Evolutionary conservation across 1,140 invertebrate species (phyloP), one percentile per base, ranked within the genome.

Genomic region (Radopholus similis): DNA sequence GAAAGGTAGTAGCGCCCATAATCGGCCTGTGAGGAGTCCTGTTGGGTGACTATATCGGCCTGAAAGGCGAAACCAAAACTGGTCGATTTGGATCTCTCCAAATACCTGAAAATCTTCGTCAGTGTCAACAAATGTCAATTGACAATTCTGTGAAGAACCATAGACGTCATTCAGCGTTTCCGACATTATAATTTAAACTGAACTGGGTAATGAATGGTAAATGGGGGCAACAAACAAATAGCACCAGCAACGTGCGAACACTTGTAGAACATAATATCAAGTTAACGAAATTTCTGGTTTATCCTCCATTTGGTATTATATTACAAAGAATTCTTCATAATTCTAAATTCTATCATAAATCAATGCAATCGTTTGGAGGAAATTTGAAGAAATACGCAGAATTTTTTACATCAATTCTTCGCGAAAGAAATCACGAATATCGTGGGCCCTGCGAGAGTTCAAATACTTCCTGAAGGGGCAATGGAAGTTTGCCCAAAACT

Each of bases 371-470:
- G n/a, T n/a, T n/a, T n/a, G n/a, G n/a, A n/a, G n/a, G n/a, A n/a
- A n/a, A n/a, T n/a, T n/a, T n/a, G n/a, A n/a, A n/a, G n/a, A n/a
- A n/a, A n/a, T n/a, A n/a, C n/a, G n/a, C n/a, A n/a, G n/a, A n/a
- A n/a, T n/a, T n/a, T n/a, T 26, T 51, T 15, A 47, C 47, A 42
- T 51, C 26, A 15, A 21, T 13, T n/a, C 57, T 23, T 15, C 2
- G n/a, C n/a, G n/a, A 30, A 60, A 71, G 23, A 70, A 51, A 56
- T 76, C 72, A 32, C 71, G 68, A 62, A 77, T 38, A 51, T 74
- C 70, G 26, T 70, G 21, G 15, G 64, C 68, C 4, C 68, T 53
- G 13, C 15, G 8, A 2, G 68, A 70, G 1, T 74, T 18, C 32
- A 70, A 18, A 71, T 69, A 69, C 35, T 69, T 69, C n/a, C 67